phyloP scores from a whole-genome alignment of 2,888 invertebrate species.

The Pinctada fucata region DNA sequence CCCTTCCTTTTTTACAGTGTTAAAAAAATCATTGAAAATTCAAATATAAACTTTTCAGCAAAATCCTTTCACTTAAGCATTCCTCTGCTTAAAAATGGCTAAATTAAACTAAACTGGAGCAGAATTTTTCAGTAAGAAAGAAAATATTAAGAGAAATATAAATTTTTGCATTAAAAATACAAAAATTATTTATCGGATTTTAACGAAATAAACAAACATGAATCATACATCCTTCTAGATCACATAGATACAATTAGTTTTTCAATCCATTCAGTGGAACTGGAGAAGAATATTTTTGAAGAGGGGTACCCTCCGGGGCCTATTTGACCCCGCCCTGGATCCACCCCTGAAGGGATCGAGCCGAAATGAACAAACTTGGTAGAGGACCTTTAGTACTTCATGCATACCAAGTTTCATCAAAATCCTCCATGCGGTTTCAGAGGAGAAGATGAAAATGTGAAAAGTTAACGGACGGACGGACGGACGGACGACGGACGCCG shows the following conservation, averaged over 20 bases:
- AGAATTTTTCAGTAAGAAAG: background rate
- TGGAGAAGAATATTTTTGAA: conserved; percentile 1
- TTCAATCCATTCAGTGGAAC: background rate
- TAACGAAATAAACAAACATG: background rate
- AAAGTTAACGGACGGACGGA: conserved; percentile 10
- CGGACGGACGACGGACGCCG: conserved; percentile 5
- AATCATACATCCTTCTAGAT: background rate
- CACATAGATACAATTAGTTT: background rate
- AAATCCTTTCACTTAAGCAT: background rate
- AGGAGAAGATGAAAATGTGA: background rate
- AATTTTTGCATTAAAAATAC: background rate
- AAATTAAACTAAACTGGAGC: background rate
- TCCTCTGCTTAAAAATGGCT: background rate
- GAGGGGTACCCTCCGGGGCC: background rate
- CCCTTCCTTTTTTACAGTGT: background rate
- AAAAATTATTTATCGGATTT: background rate
- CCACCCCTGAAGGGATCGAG: background rate
- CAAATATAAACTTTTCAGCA: background rate
- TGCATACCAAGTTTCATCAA: background rate
- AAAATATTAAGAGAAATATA: background rate
- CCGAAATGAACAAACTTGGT: background rate
- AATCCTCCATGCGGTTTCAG: background rate
- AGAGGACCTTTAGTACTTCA: background rate
- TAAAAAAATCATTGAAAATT: background rate
- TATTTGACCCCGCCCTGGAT: background rate